Evolutionary conservation across 2,888 invertebrate genomes (phyloP), one percentile per base, ranked within the genome.

Genomic region (Synergus laeviventris): DNA sequence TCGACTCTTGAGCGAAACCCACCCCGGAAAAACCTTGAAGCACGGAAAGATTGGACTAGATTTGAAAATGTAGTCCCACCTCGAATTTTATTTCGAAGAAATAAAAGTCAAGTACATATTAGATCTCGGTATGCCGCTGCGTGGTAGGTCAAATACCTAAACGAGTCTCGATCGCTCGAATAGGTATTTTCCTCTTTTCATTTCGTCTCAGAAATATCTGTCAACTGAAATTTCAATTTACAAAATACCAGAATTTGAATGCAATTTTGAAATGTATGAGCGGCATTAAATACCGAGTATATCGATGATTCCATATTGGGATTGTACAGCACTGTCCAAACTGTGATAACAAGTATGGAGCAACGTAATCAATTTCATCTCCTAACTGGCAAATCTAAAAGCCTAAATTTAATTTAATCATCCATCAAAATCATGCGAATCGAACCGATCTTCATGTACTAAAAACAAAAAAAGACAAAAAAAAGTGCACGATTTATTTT

Each of bases 1-100:
- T 88, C 73, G 89, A 88, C 80, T 84, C 82, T 64, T 87, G 79
- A 86, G 73, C 42, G 39, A 77, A 77, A 74, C 16, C 60, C 16
- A 2, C 49, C 11, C 62, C n/a, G 18, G 45, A 45, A 31, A 73
- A 73, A 45, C 21, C 21, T 8, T 31, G 61, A 24, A 21, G 21
- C 14, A n/a, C 59, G 64, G 12, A 54, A 31, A 18, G 18, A 45
- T 21, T 9, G 45, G 31, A 70, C 70, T 45, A 42, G 45, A 70
- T 31, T 73, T 49, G n/a, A 74, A 45, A 60, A 64, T 73, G 60
- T 59, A 78, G 74, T 78, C 78, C 76, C 64, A 78, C 16, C 60
- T 79, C 70, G 74, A 77, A 54, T 78, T 79, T 81, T 81, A 81
- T 81, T 79, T 76, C 77, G 45, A 77, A 78, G 62, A 76, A 79